These are phyloP conservation scores for Dynastes tityus DNA, from an alignment of 2,888 invertebrate species.

Conservation along the genomic window DNA sequence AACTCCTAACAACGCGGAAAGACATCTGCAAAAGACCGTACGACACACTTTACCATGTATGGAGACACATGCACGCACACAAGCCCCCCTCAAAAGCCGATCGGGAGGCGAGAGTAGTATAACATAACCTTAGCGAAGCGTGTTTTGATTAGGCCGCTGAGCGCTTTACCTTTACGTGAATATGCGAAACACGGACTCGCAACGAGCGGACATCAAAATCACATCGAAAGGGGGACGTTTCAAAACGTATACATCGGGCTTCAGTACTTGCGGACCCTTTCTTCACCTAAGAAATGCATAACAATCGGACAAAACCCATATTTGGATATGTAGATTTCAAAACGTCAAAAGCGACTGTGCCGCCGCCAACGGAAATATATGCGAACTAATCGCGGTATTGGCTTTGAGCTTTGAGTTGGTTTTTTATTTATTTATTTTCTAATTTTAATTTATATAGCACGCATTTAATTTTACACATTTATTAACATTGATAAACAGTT, in stretches of 20 bases:
- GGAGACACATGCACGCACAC: constrained; percentile 35
- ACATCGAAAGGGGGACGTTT: constrained; percentile 53
- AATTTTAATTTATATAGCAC: constrained; percentile 13
- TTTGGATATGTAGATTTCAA: constrained; percentile 71
- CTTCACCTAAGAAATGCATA: constrained; percentile 64
- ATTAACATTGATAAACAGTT: not conserved
- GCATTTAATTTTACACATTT: not conserved
- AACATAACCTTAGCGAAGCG: constrained; percentile 49
- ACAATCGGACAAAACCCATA: constrained; percentile 66
- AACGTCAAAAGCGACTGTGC: constrained; percentile 64
- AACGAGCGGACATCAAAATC: constrained; percentile 50
- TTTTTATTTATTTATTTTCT: constrained; percentile 9
- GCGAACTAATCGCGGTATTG: constrained; percentile 36
- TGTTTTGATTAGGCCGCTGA: constrained; percentile 38
- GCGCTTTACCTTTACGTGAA: constrained; percentile 44
- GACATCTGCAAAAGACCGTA: constrained; percentile 81
- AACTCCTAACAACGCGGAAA: constrained; percentile 96
- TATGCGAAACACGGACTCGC: constrained; percentile 30
- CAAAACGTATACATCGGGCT: constrained; percentile 52
- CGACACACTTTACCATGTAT: constrained; percentile 44
- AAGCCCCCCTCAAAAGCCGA: constrained; percentile 33
- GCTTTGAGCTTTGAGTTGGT: not conserved
- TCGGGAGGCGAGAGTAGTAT: constrained; percentile 7
- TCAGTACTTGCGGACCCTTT: constrained; percentile 52
- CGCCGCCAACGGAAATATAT: constrained; percentile 48